Percentiles rank a stretch among this genome's conserved stretches.
Conservation (phyloP, 2,888 invertebrate species). For the Pterobdella sp. region DNA sequence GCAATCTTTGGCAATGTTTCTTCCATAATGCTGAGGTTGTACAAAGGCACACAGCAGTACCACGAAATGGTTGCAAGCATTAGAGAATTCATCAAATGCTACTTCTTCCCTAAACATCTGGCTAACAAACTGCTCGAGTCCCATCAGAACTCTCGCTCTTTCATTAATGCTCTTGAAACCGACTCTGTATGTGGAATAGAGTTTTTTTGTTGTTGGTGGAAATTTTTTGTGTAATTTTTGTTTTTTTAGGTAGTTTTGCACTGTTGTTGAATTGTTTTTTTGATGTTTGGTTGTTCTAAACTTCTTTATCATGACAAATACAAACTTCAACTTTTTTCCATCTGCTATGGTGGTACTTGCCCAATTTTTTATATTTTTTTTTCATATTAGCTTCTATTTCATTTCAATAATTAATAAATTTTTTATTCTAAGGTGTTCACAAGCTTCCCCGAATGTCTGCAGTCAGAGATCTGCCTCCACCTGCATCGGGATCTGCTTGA, state of each 20-base stretch:
- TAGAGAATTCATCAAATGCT: conserved; percentile 52
- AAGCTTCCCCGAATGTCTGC: conserved; percentile 43
- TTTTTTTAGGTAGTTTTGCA: background rate
- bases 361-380: too few relatives aligned
- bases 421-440: conserved; percentile 42
- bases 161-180: conserved; percentile 52
- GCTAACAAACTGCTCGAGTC: conserved; percentile 50
- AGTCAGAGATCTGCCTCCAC: conserved; percentile 44
- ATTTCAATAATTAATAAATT: too few relatives aligned
- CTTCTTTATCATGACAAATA: background rate
- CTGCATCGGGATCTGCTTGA: conserved; percentile 42
- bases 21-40: conserved; percentile 51
- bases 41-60: conserved; percentile 51
- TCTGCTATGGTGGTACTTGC: background rate
- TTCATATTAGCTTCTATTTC: too few relatives aligned
- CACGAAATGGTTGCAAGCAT: conserved; percentile 51
- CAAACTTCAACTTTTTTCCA: background rate
- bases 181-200: conserved; percentile 45
- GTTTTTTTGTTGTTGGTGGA: background rate
- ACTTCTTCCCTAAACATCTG: conserved; percentile 50
- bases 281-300: background rate
- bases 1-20: conserved; percentile 53
- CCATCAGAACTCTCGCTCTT: conserved; percentile 50
- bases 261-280: background rate
- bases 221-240: background rate